Base-by-base conservation (phyloP, 2,888 invertebrate genomes). In the Hypomecis punctinalis region DNA sequence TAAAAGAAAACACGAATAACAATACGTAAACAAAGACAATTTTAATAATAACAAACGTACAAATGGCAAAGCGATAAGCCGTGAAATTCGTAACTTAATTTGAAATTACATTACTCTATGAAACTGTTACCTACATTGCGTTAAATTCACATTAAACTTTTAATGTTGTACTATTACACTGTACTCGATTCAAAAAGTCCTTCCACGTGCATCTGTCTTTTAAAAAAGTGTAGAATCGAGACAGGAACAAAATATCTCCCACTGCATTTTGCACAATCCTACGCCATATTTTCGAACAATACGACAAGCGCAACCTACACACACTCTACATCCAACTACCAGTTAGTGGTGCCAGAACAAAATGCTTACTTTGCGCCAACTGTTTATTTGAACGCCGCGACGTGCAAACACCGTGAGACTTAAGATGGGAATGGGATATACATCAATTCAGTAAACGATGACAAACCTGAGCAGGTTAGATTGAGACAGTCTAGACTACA, bases 261-360 rank as follows among this genome's bases (percentile, higher is more conserved):
- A 88, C 89, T 89, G 90, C 90, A 89, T 89, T 86, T 87, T 85
- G 86, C 84, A 84, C 83, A 82, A 85, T 84, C 81, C 81, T 90
- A 88, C 91, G 91, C 91, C 91, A 91, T 91, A 87, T 91, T 91
- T 87, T 87, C 85, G 79, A 84, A 65, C 59, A 43, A 42, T n/a
- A 47, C 13, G 36, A 63, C 66, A 57, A 48, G 45, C 60, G 56
- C 48, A 45, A 66, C 65, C 59, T 61, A 80, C 72, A 63, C 49
- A 33, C 47, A 47, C 10, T 11, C 13, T 10, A 33, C 4, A 8
- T 13, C 39, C 11, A 51, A 51, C 51, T 23, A 39, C 8, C 10
- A 72, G 63, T 61, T 3, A 61, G 76, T 80, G 82, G 79, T 87
- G 80, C 85, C 80, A 81, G 46, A n/a, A 10, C n/a, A n/a, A 47